Percentiles rank a stretch among this genome's conserved stretches.
phyloP scores from a whole-genome alignment of 2,797 vertebrate genomes.

The Percopsis omiscomaycus region DNA sequence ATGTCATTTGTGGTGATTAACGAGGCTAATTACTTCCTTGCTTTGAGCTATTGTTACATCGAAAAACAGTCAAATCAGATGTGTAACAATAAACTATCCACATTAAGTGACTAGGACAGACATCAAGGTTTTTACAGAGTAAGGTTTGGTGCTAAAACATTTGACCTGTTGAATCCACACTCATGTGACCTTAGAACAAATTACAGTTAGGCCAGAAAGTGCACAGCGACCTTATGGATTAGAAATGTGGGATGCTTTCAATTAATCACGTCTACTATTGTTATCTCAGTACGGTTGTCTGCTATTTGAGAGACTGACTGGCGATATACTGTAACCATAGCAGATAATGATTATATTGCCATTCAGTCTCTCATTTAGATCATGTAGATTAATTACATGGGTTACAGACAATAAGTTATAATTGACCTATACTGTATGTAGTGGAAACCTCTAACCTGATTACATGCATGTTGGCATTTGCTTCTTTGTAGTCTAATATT shows the following conservation, averaged over 20 bases:
- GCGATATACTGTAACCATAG: no score
- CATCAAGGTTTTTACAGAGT: neutral
- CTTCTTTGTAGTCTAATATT: neutral
- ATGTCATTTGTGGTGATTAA: slow-evolving; percentile 60
- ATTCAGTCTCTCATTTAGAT: neutral
- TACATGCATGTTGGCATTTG: neutral
- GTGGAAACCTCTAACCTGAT: neutral
- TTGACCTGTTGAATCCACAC: neutral
- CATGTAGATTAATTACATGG: neutral
- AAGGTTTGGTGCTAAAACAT: neutral
- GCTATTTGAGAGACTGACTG: no score
- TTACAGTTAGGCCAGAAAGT: slow-evolving; percentile 1
- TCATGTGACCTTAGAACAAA: neutral
- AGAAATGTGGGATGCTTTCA: neutral
- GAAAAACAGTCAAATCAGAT: neutral
- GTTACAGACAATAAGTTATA: neutral
- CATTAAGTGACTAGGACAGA: neutral
- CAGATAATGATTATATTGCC: no score
- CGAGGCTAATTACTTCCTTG: slow-evolving; percentile 65
- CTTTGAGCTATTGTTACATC: slow-evolving; percentile 46
- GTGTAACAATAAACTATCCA: no score
- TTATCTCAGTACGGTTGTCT: neutral
- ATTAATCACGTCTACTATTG: neutral
- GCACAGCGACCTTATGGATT: neutral
- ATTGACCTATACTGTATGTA: neutral